Evolutionary conservation across 2,797 vertebrate genomes (phyloP).

Genomic region (Perodicticus potto): DNA sequence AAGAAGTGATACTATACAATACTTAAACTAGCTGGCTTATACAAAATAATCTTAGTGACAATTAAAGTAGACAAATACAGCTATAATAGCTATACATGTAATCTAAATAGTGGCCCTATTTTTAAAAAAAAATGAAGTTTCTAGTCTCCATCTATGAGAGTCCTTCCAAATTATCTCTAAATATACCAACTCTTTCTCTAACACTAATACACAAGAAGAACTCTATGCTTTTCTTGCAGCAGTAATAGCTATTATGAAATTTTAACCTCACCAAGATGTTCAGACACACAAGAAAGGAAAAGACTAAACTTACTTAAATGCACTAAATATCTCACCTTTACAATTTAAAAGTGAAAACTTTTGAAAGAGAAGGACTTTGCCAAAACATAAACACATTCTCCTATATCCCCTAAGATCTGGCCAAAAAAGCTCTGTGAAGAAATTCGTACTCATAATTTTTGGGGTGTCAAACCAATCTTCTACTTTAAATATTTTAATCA

Average conservation of each 20-base stretch:
- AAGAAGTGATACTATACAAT: neutral
- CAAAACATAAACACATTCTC: constrained; percentile 20
- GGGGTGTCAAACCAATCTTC: constrained; percentile 18
- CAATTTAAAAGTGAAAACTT: constrained; percentile 53
- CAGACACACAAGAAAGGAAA: constrained; percentile 36
- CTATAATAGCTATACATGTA: neutral
- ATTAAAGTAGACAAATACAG: constrained; percentile 6
- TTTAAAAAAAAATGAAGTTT: constrained; percentile 21
- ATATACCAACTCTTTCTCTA: constrained; percentile 36
- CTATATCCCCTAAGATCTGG: neutral
- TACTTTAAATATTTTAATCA: constrained; percentile 60
- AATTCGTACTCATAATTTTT: constrained; percentile 43
- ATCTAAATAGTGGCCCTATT: constrained; percentile 16
- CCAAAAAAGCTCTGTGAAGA: neutral
- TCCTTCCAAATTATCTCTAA: constrained; percentile 52
- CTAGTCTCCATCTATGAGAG: neutral
- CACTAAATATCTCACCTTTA: constrained; percentile 23
- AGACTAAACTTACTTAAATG: constrained; percentile 36
- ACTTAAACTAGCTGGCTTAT: neutral
- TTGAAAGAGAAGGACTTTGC: constrained; percentile 55
- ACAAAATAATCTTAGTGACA: constrained; percentile 59
- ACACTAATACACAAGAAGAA: constrained; percentile 27
- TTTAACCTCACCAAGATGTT: constrained; percentile 52
- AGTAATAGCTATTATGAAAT: constrained; percentile 3
- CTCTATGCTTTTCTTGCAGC: neutral